Conservation (phyloP, 2,797 vertebrate genomes). For the Tenualosa ilisha region DNA sequence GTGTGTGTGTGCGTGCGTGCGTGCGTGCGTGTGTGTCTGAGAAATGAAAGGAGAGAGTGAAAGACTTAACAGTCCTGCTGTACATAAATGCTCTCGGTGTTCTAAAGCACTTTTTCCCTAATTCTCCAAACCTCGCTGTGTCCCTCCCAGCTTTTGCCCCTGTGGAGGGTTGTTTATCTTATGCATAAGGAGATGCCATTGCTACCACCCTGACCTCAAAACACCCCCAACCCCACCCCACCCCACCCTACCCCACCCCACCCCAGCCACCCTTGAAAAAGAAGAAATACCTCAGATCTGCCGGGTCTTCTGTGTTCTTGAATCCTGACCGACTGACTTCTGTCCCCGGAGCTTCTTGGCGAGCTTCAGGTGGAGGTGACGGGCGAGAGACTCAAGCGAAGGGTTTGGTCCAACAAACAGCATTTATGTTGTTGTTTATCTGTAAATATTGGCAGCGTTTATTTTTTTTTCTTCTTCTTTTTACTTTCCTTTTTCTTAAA, state of each 20-base stretch:
- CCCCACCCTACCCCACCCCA: background rate
- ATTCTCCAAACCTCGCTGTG: constrained; percentile 51
- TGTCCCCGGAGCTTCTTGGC: constrained; percentile 35
- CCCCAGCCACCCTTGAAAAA: background rate
- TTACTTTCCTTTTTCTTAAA: background rate
- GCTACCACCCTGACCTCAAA: constrained; percentile 12
- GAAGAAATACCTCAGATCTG: constrained; percentile 65
- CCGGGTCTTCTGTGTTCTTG: constrained; percentile 17
- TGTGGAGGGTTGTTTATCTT: constrained; percentile 70
- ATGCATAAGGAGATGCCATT: constrained; percentile 76
- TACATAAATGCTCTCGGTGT: constrained; percentile 77
- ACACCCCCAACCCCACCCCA: background rate
- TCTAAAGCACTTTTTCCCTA: constrained; percentile 74
- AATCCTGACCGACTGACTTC: constrained; percentile 5
- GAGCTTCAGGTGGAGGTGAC: constrained; percentile 20
- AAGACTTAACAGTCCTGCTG: constrained; percentile 67
- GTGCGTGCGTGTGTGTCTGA: background rate
- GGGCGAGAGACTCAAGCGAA: background rate
- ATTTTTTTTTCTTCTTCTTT: background rate
- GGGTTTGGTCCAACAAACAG: constrained; percentile 30
- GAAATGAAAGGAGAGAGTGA: constrained; percentile 40
- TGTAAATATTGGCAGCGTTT: constrained; percentile 12
- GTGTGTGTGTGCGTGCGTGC: background rate
- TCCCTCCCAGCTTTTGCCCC: constrained; percentile 48
- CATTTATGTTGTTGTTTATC: background rate